A percentile compares a stretch with the other conserved stretches of the same genome.
Evolutionary conservation across 2,113 vertebrate species (phyloP).

Genomic region (Sminthopsis crassicaudata): DNA sequence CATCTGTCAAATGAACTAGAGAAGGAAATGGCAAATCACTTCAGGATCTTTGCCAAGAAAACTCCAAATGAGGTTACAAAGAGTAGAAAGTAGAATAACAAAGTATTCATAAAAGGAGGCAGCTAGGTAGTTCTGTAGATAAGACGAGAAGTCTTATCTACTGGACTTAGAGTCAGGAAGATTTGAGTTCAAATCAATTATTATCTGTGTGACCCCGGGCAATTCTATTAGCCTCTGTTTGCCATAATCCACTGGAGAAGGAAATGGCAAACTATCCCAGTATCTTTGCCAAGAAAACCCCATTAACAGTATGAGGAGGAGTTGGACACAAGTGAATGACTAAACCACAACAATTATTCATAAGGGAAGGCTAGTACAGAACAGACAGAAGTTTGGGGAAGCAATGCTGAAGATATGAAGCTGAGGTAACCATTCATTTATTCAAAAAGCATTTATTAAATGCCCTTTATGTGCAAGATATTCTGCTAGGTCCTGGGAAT

Average conservation of each 20-base stretch:
- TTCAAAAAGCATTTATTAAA: slow-evolving; percentile 19
- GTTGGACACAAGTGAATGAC: not conserved
- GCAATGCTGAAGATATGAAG: not conserved
- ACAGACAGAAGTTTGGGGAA: not conserved
- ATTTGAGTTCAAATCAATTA: not conserved
- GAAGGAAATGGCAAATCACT: not conserved
- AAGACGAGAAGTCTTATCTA: no score
- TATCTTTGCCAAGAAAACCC: not conserved
- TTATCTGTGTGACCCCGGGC: not conserved
- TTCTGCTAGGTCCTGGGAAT: not conserved
- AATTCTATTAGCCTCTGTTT: not conserved
- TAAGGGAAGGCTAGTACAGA: not conserved
- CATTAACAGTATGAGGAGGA: not conserved
- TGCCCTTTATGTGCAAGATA: not conserved
- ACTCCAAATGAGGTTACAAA: not conserved
- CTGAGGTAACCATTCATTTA: not conserved
- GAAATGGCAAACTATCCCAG: not conserved
- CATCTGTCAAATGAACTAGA: not conserved
- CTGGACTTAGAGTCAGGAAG: not conserved
- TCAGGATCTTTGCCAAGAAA: not conserved
- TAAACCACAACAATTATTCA: slow-evolving; percentile 6
- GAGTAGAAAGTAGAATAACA: not conserved
- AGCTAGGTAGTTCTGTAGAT: not conserved
- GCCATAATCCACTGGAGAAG: not conserved
- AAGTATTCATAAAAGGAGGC: not conserved